Conservation (phyloP, 1,140 invertebrate species). For the Pseudomyrmex dendroicus region DNA sequence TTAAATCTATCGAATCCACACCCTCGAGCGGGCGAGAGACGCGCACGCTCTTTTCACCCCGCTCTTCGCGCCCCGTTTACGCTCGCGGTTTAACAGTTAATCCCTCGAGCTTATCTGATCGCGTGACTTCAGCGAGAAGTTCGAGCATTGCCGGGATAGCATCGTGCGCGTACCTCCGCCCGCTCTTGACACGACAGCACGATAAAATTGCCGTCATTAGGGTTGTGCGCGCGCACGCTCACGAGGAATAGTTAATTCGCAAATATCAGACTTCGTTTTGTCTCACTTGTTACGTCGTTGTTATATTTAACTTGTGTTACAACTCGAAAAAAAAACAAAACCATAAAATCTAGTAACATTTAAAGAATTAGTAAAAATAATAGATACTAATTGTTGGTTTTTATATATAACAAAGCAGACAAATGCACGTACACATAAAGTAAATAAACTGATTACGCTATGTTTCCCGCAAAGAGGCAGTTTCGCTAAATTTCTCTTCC, state of each 20-base stretch:
- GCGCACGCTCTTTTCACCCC: slow-evolving; percentile 33
- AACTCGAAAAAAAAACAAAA: background rate
- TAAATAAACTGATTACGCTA: slow-evolving; percentile 11
- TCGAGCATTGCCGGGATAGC: slow-evolving; percentile 63
- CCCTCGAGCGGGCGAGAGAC: background rate
- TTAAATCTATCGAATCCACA: slow-evolving; percentile 21
- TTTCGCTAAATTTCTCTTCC: slow-evolving; percentile 17
- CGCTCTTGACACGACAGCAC: slow-evolving; percentile 68
- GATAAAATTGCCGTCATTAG: slow-evolving; percentile 75
- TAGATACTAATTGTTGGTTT: too few relatives aligned
- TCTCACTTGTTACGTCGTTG: slow-evolving; percentile 59
- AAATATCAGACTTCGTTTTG: slow-evolving; percentile 55
- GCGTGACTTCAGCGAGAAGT: slow-evolving; percentile 77
- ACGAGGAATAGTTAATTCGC: slow-evolving; percentile 50
- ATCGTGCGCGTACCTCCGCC: slow-evolving; percentile 40
- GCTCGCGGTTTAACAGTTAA: slow-evolving; percentile 77
- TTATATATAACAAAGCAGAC: background rate
- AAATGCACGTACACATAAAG: background rate
- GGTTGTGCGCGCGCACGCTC: slow-evolving; percentile 37
- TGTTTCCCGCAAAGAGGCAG: background rate
- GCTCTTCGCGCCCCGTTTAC: slow-evolving; percentile 67
- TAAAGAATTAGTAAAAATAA: too few relatives aligned
- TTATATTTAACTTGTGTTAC: background rate
- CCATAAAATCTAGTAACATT: too few relatives aligned
- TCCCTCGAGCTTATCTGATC: slow-evolving; percentile 78